Conservation (phyloP, 2,888 invertebrate species). For the Acholoe squamosa region DNA sequence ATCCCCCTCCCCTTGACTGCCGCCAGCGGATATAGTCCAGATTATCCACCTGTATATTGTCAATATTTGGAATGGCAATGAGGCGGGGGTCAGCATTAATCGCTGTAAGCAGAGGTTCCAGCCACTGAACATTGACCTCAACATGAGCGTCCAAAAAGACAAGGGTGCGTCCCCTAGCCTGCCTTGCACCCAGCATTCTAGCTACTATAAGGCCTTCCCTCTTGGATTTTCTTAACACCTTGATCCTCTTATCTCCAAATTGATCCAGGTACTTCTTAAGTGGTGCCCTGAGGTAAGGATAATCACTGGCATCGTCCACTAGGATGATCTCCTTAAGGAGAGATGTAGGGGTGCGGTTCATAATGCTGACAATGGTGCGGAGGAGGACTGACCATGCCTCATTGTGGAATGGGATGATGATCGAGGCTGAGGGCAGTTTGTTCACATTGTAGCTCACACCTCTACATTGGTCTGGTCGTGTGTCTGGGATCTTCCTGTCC, state of each 20-base stretch:
- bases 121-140: constrained; percentile 68
- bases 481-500: constrained; percentile 64
- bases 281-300: constrained; percentile 64
- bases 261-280: constrained; percentile 61
- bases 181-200: constrained; percentile 57
- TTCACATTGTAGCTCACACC: not conserved
- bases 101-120: constrained; percentile 67
- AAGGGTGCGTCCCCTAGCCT: constrained; percentile 64
- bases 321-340: constrained; percentile 68
- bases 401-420: constrained; percentile 71
- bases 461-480: constrained; percentile 64
- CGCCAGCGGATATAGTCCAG: constrained; percentile 62
- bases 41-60: constrained; percentile 63
- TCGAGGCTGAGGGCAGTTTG: constrained; percentile 64
- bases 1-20: not conserved
- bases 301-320: constrained; percentile 68
- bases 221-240: constrained; percentile 18
- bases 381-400: constrained; percentile 71
- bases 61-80: constrained; percentile 67
- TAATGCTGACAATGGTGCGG: constrained; percentile 67
- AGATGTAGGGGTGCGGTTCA: constrained; percentile 64
- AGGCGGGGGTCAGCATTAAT: constrained; percentile 57
- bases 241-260: constrained; percentile 9
- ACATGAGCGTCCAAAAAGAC: constrained; percentile 70
- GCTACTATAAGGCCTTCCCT: constrained; percentile 63